phyloP scores from a whole-genome alignment of 2,888 invertebrate species.

The Apotomis turbidana region DNA sequence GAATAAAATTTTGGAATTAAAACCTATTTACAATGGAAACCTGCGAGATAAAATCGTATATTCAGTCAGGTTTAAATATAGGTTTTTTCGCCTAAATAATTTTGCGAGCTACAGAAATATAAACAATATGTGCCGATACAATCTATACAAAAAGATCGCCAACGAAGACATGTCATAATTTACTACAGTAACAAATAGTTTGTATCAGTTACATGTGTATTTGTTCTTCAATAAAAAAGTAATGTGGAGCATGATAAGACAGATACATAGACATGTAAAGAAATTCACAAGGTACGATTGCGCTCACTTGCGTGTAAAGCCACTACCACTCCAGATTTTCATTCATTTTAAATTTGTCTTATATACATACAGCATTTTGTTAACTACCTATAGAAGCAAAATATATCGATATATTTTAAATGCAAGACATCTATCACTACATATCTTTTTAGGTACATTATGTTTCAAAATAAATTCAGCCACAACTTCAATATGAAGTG shows the following conservation, averaged over 20 bases:
- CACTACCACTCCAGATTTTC: slow-evolving; percentile 3
- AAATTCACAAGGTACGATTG: slow-evolving; percentile 9
- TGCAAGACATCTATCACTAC: slow-evolving; percentile 42
- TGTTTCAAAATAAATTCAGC: slow-evolving; percentile 37
- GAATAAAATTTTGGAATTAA: too few relatives aligned
- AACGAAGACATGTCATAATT: slow-evolving; percentile 2
- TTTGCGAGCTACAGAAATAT: slow-evolving; percentile 15
- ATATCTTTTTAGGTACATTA: slow-evolving; percentile 38
- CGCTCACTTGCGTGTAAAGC: neutral
- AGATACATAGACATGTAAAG: slow-evolving; percentile 29
- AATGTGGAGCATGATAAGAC: slow-evolving; percentile 9
- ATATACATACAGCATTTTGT: slow-evolving; percentile 42
- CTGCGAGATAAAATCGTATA: neutral
- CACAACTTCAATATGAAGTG: slow-evolving; percentile 51
- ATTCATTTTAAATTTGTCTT: slow-evolving; percentile 27
- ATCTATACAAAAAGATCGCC: neutral
- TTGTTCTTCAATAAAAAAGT: slow-evolving; percentile 12
- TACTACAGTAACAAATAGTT: slow-evolving; percentile 21
- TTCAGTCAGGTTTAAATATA: slow-evolving; percentile 8
- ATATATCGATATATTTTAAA: slow-evolving; percentile 43
- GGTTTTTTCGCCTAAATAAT: slow-evolving; percentile 7
- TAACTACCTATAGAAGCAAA: slow-evolving; percentile 45
- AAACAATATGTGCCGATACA: slow-evolving; percentile 12
- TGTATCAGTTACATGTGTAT: slow-evolving; percentile 26
- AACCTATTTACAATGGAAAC: neutral